phyloP scores from a whole-genome alignment of 2,888 invertebrate genomes.

The Nemotelus pantherinus region DNA sequence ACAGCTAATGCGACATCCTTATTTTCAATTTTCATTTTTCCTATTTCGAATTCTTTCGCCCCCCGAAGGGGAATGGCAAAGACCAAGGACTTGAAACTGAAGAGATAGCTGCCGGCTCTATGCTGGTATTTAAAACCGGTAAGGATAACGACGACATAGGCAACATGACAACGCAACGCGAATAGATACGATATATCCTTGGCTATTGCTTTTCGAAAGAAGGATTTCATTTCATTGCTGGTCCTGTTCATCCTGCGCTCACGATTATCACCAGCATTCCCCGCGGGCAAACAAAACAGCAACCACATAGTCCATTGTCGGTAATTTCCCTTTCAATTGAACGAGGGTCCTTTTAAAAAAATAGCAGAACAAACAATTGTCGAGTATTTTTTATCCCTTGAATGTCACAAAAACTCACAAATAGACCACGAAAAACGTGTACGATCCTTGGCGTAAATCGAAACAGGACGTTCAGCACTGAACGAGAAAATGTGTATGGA shows the following conservation, averaged over 20 bases:
- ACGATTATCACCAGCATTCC: conserved; percentile 43
- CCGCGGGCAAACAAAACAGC: conserved; percentile 34
- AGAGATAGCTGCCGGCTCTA: conserved; percentile 41
- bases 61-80: conserved; percentile 4
- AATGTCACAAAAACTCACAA: conserved; percentile 43
- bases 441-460: conserved; percentile 8
- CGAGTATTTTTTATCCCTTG: conserved; percentile 37
- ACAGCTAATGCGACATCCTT: conserved; percentile 39
- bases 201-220: conserved; percentile 30
- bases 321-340: conserved; percentile 43
- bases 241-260: conserved; percentile 1
- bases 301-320: conserved; percentile 43
- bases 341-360: conserved; percentile 36
- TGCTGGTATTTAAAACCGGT: conserved; percentile 39
- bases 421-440: conserved; percentile 35
- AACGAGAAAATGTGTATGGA: conserved; percentile 15
- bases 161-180: conserved; percentile 16
- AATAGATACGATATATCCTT: conserved; percentile 41
- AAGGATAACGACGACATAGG: conserved; percentile 8
- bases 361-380: conserved; percentile 43
- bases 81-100: conserved; percentile 30
- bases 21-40: conserved; percentile 33
- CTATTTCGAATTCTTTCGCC: conserved; percentile 5
- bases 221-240: conserved; percentile 33
- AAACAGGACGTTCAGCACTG: conserved; percentile 8